Conservation (phyloP, 2,797 vertebrate species). For the Psittacula derbiana region DNA sequence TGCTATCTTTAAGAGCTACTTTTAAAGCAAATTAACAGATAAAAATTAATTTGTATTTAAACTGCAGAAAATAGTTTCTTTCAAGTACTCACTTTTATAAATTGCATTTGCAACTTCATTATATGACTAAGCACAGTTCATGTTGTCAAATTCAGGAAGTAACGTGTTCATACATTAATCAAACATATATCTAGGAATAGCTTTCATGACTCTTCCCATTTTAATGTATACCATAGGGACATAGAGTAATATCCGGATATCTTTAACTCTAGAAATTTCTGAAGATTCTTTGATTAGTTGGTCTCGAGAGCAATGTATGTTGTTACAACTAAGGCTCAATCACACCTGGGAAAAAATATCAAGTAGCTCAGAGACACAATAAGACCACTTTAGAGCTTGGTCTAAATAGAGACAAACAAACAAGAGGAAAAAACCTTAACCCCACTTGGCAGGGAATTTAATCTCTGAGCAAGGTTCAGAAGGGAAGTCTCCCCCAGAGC, state of each 20-base stretch:
- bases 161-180: background rate
- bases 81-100: background rate
- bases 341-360: background rate
- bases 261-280: background rate
- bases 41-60: background rate
- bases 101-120: background rate
- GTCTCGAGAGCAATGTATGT: background rate
- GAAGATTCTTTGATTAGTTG: background rate
- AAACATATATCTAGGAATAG: background rate
- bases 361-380: background rate
- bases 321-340: background rate
- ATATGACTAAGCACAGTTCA: background rate
- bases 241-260: background rate
- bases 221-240: background rate
- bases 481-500: background rate
- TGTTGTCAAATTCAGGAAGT: background rate
- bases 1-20: background rate
- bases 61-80: background rate
- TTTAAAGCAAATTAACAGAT: background rate
- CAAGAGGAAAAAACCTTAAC: background rate
- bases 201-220: background rate
- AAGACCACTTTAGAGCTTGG: background rate
- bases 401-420: background rate
- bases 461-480: background rate
- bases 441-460: background rate